phyloP scores from a whole-genome alignment of 1,140 invertebrate genomes.

The Marisa cornuarietis region DNA sequence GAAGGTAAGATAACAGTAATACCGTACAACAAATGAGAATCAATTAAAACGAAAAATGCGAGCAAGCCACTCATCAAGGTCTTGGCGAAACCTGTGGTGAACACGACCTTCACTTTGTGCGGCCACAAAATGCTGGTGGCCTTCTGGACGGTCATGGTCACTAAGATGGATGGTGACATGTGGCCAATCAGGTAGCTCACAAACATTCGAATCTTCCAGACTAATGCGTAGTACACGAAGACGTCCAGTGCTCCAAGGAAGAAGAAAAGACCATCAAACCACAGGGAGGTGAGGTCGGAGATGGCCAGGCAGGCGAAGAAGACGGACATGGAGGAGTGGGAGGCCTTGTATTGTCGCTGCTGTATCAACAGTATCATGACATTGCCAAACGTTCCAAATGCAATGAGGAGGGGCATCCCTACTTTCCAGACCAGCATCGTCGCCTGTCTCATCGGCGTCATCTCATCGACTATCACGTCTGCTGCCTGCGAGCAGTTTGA shows the following conservation, averaged over 20 bases:
- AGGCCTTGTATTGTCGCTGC: not conserved
- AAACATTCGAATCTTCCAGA: not conserved
- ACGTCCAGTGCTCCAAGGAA: not conserved
- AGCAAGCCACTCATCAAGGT: too few relatives aligned
- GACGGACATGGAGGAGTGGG: not conserved
- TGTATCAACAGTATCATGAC: not conserved
- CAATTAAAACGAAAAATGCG: too few relatives aligned
- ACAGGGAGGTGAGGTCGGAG: not conserved
- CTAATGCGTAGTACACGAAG: not conserved
- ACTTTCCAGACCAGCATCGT: not conserved
- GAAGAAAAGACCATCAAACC: not conserved
- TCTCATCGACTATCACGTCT: too few relatives aligned
- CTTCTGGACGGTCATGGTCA: not conserved
- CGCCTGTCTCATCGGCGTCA: too few relatives aligned
- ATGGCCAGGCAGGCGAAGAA: not conserved
- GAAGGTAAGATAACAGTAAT: too few relatives aligned
- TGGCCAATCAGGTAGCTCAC: not conserved
- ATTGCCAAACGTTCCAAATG: not conserved
- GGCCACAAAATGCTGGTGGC: not conserved
- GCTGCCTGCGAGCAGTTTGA: too few relatives aligned
- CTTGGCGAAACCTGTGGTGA: not conserved
- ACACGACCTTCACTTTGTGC: not conserved
- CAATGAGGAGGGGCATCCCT: not conserved
- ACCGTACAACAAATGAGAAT: too few relatives aligned
- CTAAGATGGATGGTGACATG: not conserved